Evolutionary conservation across 2,888 invertebrate species (phyloP).

Genomic region (Subacronicta megacephala): DNA sequence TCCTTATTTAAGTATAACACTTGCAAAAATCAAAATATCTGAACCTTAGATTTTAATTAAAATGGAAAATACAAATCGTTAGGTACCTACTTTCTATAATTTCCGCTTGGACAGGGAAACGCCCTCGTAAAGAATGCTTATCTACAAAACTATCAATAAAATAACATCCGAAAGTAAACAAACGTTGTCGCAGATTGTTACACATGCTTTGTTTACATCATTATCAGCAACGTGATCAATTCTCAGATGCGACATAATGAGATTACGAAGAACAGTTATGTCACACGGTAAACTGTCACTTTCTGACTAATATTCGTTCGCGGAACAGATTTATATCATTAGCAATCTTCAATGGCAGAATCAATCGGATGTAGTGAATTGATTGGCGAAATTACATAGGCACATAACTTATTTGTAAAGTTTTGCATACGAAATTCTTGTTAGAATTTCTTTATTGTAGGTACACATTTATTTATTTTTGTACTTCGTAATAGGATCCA

Average conservation of each 20-base stretch:
- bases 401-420: conserved; percentile 1
- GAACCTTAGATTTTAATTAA: not conserved
- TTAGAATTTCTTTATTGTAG: conserved; percentile 13
- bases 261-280: conserved; percentile 60
- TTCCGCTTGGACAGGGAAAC: conserved; percentile 36
- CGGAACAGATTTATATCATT: conserved; percentile 34
- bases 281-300: conserved; percentile 48
- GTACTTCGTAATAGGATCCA: conserved; percentile 40
- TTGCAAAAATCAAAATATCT: conserved; percentile 26
- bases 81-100: conserved; percentile 45
- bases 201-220: conserved; percentile 57
- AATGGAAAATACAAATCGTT: conserved; percentile 8
- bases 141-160: conserved; percentile 23
- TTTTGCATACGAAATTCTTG: conserved; percentile 18
- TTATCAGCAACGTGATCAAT: conserved; percentile 59
- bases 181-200: conserved; percentile 36
- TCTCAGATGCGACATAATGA: conserved; percentile 51
- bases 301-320: conserved; percentile 44
- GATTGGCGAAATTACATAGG: conserved; percentile 20
- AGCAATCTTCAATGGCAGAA: conserved; percentile 6
- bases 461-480: conserved; percentile 32
- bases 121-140: conserved; percentile 30
- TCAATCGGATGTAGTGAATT: conserved; percentile 17
- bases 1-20: too few relatives aligned
- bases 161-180: conserved; percentile 29